Base-by-base conservation (phyloP, 2,888 invertebrate genomes). In the Polyploca ridens region DNA sequence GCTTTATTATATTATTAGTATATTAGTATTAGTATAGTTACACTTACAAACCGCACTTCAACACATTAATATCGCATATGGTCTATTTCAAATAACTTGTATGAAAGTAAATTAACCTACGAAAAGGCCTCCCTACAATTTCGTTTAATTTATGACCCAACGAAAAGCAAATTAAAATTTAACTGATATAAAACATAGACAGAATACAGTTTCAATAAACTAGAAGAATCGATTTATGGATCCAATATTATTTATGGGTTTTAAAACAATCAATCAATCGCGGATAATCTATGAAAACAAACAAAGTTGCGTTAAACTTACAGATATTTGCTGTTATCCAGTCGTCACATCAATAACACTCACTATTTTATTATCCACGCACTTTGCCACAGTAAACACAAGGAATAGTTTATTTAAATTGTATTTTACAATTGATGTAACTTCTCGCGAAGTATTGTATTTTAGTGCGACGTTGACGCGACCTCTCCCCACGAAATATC, bases 191-290 rank as follows among this genome's bases (percentile, higher is more conserved):
- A 54, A 54, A 54, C 54, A 54, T 8, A 19, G 3, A 54, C 14
- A 2, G 16, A 7, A 5, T 16, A 49, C 6, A 54, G 19, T 54
- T 19, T 54, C 54, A 54, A 54, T 54, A 54, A 54, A 54, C 54
- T 54, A 54, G 16, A 54, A 54, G 3, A 54, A 19, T 2, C 19
- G 38, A 60, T 60, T 60, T 38, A 60, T 60, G 11, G 41, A 41
- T n/a, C 19, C 54, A 19, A 35, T 60, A 33, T 58, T 60, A 60
- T 60, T 60, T 60, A 60, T 60, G 16, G 11, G 10, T 38, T 60
- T 10, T 33, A 16, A 60, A 60, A 60, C 59, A 60, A 60, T 60
- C 38, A 38, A 60, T 60, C 38, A 38, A 6, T 16, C 59, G 16
- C 10, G 4, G n/a, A 16, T 38, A 60, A 60, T 60, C 59, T 60